Evolutionary conservation across 2,113 vertebrate genomes (phyloP).

Genomic region (Callopanchax toddi): DNA sequence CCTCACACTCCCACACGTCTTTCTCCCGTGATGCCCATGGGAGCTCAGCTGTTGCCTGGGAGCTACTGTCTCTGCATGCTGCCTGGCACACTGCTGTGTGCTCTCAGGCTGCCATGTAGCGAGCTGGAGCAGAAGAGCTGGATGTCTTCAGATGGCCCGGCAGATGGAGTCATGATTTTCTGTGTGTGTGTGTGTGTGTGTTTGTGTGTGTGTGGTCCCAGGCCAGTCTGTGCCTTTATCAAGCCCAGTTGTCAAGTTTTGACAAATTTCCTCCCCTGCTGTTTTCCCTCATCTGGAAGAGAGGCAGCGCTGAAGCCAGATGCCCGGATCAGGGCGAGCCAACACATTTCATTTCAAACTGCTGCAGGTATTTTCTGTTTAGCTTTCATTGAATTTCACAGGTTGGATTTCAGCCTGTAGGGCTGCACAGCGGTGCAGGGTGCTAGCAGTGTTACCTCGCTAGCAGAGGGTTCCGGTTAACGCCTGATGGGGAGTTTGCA

Average conservation of each 20-base stretch:
- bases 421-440: no score
- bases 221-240: constrained; percentile 19
- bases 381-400: no score
- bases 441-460: no score
- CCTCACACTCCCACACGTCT: constrained; percentile 20
- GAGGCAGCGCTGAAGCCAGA: background rate
- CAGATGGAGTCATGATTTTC: constrained; percentile 54
- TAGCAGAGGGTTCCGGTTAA: no score
- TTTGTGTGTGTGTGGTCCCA: background rate
- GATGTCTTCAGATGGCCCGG: constrained; percentile 62
- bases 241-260: constrained; percentile 38
- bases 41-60: constrained; percentile 74
- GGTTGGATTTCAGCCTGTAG: no score
- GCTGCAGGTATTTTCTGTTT: background rate
- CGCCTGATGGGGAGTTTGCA: no score
- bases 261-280: constrained; percentile 24
- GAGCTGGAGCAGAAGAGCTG: constrained; percentile 51
- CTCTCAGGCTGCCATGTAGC: constrained; percentile 43
- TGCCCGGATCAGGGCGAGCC: background rate
- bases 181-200: no score
- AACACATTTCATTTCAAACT: background rate
- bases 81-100: constrained; percentile 47
- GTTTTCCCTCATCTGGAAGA: constrained; percentile 1
- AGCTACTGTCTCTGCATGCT: constrained; percentile 57
- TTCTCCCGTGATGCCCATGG: constrained; percentile 53